These are phyloP conservation scores for Cyrtodaria siliqua DNA, from an alignment of 2,888 invertebrate genomes.

Conservation along the genomic window DNA sequence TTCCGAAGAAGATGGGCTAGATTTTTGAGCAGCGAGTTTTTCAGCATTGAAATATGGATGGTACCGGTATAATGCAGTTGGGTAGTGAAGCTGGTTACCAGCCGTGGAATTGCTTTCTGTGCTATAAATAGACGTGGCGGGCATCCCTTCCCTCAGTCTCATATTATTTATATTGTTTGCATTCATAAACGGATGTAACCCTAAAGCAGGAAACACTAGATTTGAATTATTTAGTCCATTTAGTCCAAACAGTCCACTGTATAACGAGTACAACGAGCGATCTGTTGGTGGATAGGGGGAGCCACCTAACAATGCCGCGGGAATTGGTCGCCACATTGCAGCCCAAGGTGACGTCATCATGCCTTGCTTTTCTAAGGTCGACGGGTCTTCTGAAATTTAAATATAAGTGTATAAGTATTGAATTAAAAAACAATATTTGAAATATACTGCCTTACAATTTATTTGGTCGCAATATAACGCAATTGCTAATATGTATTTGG, in stretches of 20 bases:
- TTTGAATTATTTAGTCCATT: constrained; percentile 71
- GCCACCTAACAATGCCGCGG: constrained; percentile 69
- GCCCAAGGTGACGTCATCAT: constrained; percentile 71
- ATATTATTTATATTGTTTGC: constrained; percentile 65
- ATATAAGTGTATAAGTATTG: no score
- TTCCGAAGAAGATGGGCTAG: constrained; percentile 46
- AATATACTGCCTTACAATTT: no score
- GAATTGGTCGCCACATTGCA: constrained; percentile 76
- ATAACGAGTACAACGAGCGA: constrained; percentile 74
- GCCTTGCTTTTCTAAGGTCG: constrained; percentile 71
- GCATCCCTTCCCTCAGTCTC: constrained; percentile 64
- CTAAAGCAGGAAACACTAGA: constrained; percentile 71
- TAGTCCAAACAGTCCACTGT: constrained; percentile 75
- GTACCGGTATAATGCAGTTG: constrained; percentile 75
- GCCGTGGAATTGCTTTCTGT: constrained; percentile 45
- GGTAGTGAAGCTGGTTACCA: constrained; percentile 63
- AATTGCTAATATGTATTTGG: no score
- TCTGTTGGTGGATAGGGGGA: constrained; percentile 65
- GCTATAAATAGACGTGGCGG: constrained; percentile 58
- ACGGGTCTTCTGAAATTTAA: constrained; percentile 71
- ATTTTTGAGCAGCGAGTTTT: constrained; percentile 60
- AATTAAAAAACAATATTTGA: no score
- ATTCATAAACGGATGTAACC: constrained; percentile 68
- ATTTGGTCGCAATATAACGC: no score
- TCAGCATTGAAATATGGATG: constrained; percentile 79